Conservation (phyloP, 2,888 invertebrate species). For the Tigriopus californicus region DNA sequence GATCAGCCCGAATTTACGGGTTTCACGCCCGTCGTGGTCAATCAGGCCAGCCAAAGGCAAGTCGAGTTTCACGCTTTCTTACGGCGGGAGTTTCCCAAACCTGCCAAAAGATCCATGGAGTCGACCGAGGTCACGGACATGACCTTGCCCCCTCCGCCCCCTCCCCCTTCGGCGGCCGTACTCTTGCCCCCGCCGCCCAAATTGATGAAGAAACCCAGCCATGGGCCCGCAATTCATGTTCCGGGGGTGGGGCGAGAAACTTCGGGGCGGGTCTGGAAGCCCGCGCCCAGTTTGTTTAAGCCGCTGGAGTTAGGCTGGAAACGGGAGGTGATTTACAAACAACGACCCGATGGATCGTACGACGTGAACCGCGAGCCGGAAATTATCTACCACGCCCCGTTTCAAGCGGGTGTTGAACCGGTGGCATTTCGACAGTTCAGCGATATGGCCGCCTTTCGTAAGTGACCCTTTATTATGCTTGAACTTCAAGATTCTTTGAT, state of each 20-base stretch:
- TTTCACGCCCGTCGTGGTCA: no score
- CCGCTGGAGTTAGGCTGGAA: conserved; percentile 1
- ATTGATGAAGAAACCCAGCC: no score
- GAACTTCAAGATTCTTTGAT: background rate
- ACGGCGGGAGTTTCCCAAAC: no score
- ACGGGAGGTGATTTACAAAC: background rate
- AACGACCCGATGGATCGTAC: background rate
- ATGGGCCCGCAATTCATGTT: background rate
- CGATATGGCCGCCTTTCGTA: background rate
- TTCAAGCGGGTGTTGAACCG: background rate
- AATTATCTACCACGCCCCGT: conserved; percentile 3
- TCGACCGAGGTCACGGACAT: no score
- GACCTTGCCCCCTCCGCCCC: no score
- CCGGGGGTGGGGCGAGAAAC: background rate
- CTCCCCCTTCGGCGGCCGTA: no score
- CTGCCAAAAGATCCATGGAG: no score
- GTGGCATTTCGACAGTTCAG: background rate
- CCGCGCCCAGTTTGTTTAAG: conserved; percentile 1
- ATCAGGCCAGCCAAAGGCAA: no score
- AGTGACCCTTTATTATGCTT: background rate
- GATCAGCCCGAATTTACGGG: no score
- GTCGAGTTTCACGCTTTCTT: no score
- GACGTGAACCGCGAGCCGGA: no score
- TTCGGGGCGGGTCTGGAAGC: background rate
- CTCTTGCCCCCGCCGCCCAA: no score